Evolutionary conservation across 2,797 vertebrate species (phyloP), one percentile per base, ranked within the genome.

Genomic region (Sebastolobus altivelis): DNA sequence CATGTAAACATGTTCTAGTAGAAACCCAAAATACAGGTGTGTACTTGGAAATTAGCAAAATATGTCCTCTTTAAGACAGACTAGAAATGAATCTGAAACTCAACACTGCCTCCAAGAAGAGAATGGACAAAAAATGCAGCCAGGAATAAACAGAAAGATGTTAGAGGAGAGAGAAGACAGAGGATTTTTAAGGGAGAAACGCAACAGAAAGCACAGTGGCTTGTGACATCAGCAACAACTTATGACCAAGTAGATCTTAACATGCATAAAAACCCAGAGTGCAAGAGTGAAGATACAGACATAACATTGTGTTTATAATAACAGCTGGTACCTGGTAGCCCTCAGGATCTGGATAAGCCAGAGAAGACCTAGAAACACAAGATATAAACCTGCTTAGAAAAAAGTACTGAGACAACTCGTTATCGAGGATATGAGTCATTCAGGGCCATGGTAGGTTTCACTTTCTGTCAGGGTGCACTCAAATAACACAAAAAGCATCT

Each of bases 321-420:
- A 74, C 58, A 75, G 66, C 58, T 38, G 27, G 61, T 95, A 99
- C 98, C 98, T 98, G 96, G 94, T 97, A 99, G 80, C 95, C 94
- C 78, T 96, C 95, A 16, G 97, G 96, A 35, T 97, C 97, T 83
- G 95, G 92, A 80, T 94, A 96, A 76, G 98, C 96, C 92, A 99
- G 93, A 0, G 98, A 97, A 3, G 97, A 98, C 93, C 98, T 99
- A 76, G 68, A 90, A 88, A 88, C 35, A 93, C 78, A 82, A 85
- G 13, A 62, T 13, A 46, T 0, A 62, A 35, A 75, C 20, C 1
- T 13, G 8, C 0, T 83, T 5, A 88, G 60, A 38, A 33, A 59
- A 18, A 59, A 18, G 12, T 8, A 20, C 7, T 52, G 66, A 61
- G 18, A 29, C 18, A 31, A 33, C 6, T 8, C 1, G 9, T 43